Evolutionary conservation across 2,888 invertebrate genomes (phyloP), one percentile per base, ranked within the genome.

Genomic region (Cheilosia variabilis): DNA sequence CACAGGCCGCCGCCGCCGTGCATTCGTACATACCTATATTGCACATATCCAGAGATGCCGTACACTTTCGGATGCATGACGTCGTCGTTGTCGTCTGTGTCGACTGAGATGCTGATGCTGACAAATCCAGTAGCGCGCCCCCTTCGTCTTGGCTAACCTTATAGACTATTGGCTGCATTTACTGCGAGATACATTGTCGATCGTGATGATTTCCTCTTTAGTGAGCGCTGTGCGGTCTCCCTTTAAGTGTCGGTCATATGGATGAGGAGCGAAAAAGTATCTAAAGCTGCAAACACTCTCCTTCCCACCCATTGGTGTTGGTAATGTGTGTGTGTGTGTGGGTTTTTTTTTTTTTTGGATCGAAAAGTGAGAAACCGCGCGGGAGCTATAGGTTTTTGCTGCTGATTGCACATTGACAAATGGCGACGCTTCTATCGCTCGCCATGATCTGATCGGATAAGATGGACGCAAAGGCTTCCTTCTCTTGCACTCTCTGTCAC

Each of bases 221-320:
- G 80, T 71, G 75, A 84, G 57, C 80, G 68, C 55, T 76, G 76
- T 72, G 86, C 86, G 86, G 86, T 81, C 86, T 86, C 86, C 86
- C 86, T 86, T 86, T 86, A 86, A 77, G 86, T 86, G 86, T 86
- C 86, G 86, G 86, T 86, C 86, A 86, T 86, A 86, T 81, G 81
- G 71, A 86, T 72, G 86, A 86, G 86, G 81, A 86, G 81, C 76
- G 86, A 86, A 80, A 76, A 79, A 81, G 57, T 69, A 65, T 69
- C 60, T 63, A 47, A 37, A 72, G 57, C 75, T 60, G 55, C 45
- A 60, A 81, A 81, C 86, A 80, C 86, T 81, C 73, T 80, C 65
- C 53, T 63, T 80, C 71, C n/a, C n/a, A n/a, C n/a, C n/a, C 53
- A 60, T 17, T 72, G 80, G 80, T 76, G 86, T 81, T 57, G 76